phyloP scores from a whole-genome alignment of 2,797 vertebrate genomes.

The Novumbra hubbsi region DNA sequence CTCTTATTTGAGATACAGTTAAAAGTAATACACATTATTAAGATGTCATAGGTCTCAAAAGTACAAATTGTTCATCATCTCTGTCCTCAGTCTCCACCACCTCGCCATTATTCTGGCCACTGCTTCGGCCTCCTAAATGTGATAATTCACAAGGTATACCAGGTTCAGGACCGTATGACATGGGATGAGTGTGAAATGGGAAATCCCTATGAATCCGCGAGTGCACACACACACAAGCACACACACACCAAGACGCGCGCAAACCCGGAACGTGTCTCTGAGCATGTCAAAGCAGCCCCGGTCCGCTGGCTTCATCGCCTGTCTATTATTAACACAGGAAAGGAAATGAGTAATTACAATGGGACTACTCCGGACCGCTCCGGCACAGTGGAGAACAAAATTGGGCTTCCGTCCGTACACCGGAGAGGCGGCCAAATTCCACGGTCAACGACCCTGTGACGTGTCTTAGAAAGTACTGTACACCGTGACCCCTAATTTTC shows the following conservation, averaged over 20 bases:
- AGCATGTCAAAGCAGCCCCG: slow-evolving; percentile 48
- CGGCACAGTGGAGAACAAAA: slow-evolving; percentile 27
- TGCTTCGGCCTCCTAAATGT: background rate
- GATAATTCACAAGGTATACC: background rate
- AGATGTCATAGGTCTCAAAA: too few species aligned
- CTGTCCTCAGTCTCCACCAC: background rate
- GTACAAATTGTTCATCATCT: background rate
- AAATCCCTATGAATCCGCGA: too few species aligned
- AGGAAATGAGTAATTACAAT: slow-evolving; percentile 58
- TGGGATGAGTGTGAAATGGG: background rate
- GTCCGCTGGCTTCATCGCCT: slow-evolving; percentile 14
- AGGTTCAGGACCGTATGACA: background rate
- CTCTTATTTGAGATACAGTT: too few species aligned
- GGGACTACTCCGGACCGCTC: slow-evolving; percentile 49
- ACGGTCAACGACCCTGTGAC: background rate
- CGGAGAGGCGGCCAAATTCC: slow-evolving; percentile 19
- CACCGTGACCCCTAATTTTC: slow-evolving; percentile 40
- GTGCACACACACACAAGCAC: background rate
- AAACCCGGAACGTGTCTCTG: slow-evolving; percentile 54
- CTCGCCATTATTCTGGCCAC: background rate
- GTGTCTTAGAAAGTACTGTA: slow-evolving; percentile 17
- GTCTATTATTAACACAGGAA: slow-evolving; percentile 62
- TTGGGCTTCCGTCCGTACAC: slow-evolving; percentile 24
- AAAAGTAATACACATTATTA: too few species aligned
- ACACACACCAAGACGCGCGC: background rate